Evolutionary conservation across 2,113 vertebrate species (phyloP), one percentile per base, ranked within the genome.

Genomic region (Elephantulus edwardii): DNA sequence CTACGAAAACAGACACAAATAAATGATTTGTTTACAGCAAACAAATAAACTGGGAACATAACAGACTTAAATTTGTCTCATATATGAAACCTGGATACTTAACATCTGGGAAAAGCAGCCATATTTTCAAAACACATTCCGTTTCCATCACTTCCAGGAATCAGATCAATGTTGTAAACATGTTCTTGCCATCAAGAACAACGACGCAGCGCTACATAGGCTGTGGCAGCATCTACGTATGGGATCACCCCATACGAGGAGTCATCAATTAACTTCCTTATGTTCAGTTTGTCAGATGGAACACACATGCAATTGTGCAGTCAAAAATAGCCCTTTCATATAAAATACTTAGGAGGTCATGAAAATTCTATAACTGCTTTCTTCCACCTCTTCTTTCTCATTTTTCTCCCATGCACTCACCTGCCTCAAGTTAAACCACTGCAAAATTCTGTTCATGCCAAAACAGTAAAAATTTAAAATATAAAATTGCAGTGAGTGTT

Each of bases 261-360:
- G 30, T 42, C 30, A 68, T 50, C 80, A 91, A 62, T 82, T 94
- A 90, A 74, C 75, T 83, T 89, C 82, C 64, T 54, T 71, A 58
- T 87, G 62, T 40, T 81, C 35, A 22, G 13, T 81, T 58, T 50
- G 77, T 83, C 94, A 94, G 77, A 94, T 92, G 91, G 89, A 88
- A 35, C 19, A 89, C 91, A 89, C 66, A 90, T 91, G 87, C n/a
- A 85, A 89, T 46, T 13, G 26, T 8, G 78, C 66, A 93, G 77
- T 91, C 56, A 94, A 90, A 93, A 95, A 93, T 72, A 94, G 74
- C 2, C 22, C 88, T 93, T 83, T 74, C 44, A 85, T 76, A 90
- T 58, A 93, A 93, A 90, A 72, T 56, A 74, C 42, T 94, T 66
- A 83, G 14, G 17, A 86, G 33, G 20, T 79, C 87, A 52, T 70